phyloP scores from a whole-genome alignment of 2,888 invertebrate species.

The Chelonus formosanus region DNA sequence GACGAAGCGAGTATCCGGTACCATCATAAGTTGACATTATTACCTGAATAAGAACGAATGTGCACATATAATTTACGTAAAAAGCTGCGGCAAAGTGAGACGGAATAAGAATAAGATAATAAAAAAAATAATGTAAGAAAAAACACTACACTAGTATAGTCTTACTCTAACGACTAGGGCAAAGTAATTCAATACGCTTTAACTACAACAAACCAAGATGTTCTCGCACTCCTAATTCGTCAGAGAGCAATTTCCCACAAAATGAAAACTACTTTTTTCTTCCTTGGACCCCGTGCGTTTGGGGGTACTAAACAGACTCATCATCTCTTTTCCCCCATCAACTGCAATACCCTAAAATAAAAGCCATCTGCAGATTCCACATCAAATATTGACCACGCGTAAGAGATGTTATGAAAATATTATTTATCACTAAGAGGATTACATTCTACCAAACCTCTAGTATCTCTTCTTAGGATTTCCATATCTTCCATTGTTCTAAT shows the following conservation, averaged over 20 bases:
- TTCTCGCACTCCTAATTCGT: conserved; percentile 44
- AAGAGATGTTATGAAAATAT: conserved; percentile 43
- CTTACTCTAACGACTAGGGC: conserved; percentile 38
- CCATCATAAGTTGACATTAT: conserved; percentile 37
- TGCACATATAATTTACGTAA: conserved; percentile 30
- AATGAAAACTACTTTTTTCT: conserved; percentile 52
- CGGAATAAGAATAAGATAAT: conserved; percentile 16
- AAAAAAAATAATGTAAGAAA: conserved; percentile 14
- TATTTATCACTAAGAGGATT: conserved; percentile 40
- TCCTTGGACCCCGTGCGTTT: conserved; percentile 36
- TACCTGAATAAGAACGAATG: conserved; percentile 32
- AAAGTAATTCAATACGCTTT: conserved; percentile 49
- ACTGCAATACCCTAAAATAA: conserved; percentile 17
- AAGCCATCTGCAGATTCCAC: conserved; percentile 34
- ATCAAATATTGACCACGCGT: conserved; percentile 46
- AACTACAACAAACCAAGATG: conserved; percentile 7
- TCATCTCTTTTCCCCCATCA: conserved; percentile 25
- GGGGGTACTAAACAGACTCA: conserved; percentile 35
- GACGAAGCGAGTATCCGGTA: conserved; percentile 15
- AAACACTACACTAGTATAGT: conserved; percentile 1
- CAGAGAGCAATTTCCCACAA: conserved; percentile 44
- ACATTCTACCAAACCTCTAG: neutral
- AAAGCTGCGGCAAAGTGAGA: conserved; percentile 24
- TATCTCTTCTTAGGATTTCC: too few species aligned
- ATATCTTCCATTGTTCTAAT: too few species aligned